Percentiles rank a stretch among this genome's conserved stretches.
Conservation (phyloP, 2,797 vertebrate genomes). For the Rallus crepitans region DNA sequence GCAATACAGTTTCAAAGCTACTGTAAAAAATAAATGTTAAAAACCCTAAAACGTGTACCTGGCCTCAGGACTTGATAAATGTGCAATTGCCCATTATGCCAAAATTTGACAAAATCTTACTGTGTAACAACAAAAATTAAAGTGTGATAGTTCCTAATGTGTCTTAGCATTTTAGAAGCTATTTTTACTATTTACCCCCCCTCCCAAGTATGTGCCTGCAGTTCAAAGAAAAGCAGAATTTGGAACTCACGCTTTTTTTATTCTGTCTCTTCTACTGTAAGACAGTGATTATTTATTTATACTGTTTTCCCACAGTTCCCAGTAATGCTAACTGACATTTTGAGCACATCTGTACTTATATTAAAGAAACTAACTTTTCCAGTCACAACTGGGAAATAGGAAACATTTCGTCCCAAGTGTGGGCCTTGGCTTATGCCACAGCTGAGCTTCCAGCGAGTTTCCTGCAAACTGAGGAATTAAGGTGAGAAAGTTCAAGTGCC, state of each 20-base stretch:
- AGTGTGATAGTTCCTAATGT: not conserved
- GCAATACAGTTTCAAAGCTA: not conserved
- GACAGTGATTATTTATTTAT: conserved; percentile 51
- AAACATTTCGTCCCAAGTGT: not conserved
- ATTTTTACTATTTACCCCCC: not conserved
- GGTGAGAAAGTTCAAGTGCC: not conserved
- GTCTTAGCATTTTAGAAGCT: not conserved
- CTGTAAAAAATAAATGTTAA: not conserved
- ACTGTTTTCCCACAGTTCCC: conserved; percentile 1
- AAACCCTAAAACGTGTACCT: not conserved
- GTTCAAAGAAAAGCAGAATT: conserved; percentile 24
- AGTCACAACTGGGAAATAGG: not conserved
- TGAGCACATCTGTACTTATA: conserved; percentile 36
- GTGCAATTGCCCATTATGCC: not conserved
- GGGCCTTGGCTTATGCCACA: not conserved
- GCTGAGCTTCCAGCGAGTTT: not conserved
- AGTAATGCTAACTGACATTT: conserved; percentile 48
- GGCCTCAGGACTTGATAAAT: not conserved
- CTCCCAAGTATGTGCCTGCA: not conserved
- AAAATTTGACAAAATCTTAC: not conserved
- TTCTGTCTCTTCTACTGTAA: not conserved
- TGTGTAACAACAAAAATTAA: not conserved
- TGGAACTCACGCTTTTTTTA: not conserved
- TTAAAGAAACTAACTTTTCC: not conserved
- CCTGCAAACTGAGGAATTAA: not conserved